A percentile compares a stretch with the other conserved stretches of the same genome.
Conservation (phyloP, 2,888 invertebrate species). For the Xestia ashworthii region DNA sequence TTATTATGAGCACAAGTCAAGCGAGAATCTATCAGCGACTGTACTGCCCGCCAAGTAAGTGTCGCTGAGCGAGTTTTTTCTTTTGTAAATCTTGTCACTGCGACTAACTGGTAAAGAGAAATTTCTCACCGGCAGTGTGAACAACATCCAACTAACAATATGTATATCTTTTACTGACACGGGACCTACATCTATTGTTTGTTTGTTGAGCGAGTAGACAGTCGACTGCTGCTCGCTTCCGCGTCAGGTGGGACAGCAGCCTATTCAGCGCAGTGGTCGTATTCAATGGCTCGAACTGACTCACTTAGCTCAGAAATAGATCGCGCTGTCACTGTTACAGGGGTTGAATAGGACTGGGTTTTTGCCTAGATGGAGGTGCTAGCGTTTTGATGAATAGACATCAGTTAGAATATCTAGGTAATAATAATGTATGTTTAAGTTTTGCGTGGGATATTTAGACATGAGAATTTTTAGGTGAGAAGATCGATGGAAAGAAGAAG, state of each 20-base stretch:
- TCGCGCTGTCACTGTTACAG: slow-evolving; percentile 34
- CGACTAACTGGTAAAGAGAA: no score
- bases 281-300: slow-evolving; percentile 60
- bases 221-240: neutral
- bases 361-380: neutral
- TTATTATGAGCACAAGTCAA: neutral
- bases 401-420: neutral
- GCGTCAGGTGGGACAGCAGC: neutral
- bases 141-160: neutral
- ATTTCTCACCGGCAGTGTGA: neutral
- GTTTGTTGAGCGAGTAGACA: neutral
- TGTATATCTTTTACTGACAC: neutral
- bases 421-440: neutral
- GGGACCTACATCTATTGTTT: neutral
- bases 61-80: neutral
- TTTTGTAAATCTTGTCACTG: neutral
- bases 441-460: neutral
- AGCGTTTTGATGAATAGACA: slow-evolving; percentile 6
- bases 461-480: neutral
- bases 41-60: neutral
- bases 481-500: neutral
- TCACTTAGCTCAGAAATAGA: slow-evolving; percentile 53
- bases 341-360: slow-evolving; percentile 18
- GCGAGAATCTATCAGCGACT: neutral
- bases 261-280: slow-evolving; percentile 12